phyloP scores from a whole-genome alignment of 2,888 invertebrate species.

The Epinotia nisella region DNA sequence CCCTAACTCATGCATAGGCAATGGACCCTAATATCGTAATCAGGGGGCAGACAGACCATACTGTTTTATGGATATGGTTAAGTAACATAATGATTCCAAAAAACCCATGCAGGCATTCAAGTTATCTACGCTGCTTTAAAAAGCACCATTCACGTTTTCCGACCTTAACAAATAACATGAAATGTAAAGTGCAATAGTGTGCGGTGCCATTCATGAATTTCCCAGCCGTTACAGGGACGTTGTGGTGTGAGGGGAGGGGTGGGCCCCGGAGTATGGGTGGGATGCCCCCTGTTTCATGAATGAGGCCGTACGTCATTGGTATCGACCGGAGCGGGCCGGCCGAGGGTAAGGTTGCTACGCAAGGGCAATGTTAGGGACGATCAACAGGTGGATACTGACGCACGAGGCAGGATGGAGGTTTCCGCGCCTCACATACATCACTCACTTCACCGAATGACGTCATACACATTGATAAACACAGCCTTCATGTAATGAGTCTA shows the following conservation, averaged over 20 bases:
- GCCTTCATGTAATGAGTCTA: slow-evolving; percentile 31
- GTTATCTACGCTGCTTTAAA: slow-evolving; percentile 25
- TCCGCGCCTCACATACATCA: slow-evolving; percentile 50
- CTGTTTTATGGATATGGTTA: slow-evolving; percentile 7
- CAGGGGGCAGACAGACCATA: slow-evolving; percentile 6
- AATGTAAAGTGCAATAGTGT: slow-evolving; percentile 56
- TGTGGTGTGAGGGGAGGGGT: slow-evolving; percentile 58
- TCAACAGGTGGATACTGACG: slow-evolving; percentile 79
- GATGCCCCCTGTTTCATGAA: slow-evolving; percentile 77
- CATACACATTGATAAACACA: slow-evolving; percentile 52
- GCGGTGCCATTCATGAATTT: slow-evolving; percentile 77
- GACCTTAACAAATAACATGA: slow-evolving; percentile 42
- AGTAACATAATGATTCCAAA: no score
- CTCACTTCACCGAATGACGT: slow-evolving; percentile 70
- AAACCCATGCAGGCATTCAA: slow-evolving; percentile 1
- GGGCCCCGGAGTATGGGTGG: slow-evolving; percentile 52
- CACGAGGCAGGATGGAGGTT: slow-evolving; percentile 58
- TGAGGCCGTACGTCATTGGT: slow-evolving; percentile 81
- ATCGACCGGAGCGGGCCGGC: slow-evolving; percentile 69
- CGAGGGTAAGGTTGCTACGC: slow-evolving; percentile 72
- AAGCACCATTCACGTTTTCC: slow-evolving; percentile 9
- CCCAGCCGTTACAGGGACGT: slow-evolving; percentile 56
- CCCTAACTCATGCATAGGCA: background rate
- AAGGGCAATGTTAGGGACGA: slow-evolving; percentile 70
- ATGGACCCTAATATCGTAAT: slow-evolving; percentile 20